A percentile compares a stretch with the other conserved stretches of the same genome.
Conservation (phyloP, 2,888 invertebrate genomes). For the Tortricodes alternella region DNA sequence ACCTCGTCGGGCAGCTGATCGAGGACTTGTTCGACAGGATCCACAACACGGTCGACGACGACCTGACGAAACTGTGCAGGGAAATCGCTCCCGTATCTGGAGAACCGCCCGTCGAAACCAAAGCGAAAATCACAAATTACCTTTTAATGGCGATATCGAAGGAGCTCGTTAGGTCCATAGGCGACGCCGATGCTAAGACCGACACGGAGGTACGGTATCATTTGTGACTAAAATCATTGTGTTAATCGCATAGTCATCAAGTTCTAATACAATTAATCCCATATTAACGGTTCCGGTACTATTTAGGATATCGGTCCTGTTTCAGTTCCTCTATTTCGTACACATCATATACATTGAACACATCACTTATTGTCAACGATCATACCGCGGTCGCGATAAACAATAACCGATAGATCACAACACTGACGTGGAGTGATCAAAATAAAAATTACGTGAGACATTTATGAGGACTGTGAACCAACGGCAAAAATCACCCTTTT, state of each 20-base stretch:
- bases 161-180: conserved; percentile 77
- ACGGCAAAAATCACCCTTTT: no score
- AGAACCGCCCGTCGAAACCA: conserved; percentile 67
- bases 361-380: no score
- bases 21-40: conserved; percentile 75
- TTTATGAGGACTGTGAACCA: no score
- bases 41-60: conserved; percentile 69
- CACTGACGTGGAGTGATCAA: no score
- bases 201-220: conserved; percentile 72
- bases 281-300: conserved; percentile 29
- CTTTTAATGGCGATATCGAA: conserved; percentile 79
- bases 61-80: conserved; percentile 65
- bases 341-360: not conserved
- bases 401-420: no score
- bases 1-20: conserved; percentile 74
- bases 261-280: conserved; percentile 27
- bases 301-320: not conserved
- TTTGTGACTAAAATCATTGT: conserved; percentile 59
- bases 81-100: conserved; percentile 60
- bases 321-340: not conserved
- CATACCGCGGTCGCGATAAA: no score
- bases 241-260: conserved; percentile 32
- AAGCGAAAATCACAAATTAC: conserved; percentile 79
- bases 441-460: no score
- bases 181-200: conserved; percentile 78